Evolutionary conservation across 2,113 vertebrate species (phyloP), one percentile per base, ranked within the genome.

Genomic region (Caranx ignobilis): DNA sequence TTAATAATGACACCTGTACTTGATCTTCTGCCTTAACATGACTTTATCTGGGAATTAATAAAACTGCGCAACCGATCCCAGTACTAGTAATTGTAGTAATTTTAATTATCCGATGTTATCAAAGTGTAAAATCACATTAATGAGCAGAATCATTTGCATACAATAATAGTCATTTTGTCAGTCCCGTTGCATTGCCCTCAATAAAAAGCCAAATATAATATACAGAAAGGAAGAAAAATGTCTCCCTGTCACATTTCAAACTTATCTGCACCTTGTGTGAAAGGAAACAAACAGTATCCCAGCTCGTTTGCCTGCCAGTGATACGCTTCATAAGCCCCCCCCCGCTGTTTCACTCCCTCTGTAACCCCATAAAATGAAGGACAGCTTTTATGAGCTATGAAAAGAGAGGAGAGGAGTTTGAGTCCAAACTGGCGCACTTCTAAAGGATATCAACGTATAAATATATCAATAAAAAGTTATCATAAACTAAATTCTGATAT

Each of bases 301-400:
- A 85, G 60, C 64, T 73, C 43, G 21, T 60, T 86, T 68, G 73
- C 71, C 66, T 75, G 63, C 69, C 56, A 84, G 62, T 71, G 81
- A 82, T 73, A 71, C 4, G 69, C 71, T 55, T 82, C 84, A 91
- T 88, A 88, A 89, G 90, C 3, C 47, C 18, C 18, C 13, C 18
- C 18, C 13, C 71, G 81, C 87, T 71, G 75, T 76, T 79, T 77
- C 66, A 79, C 84, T 88, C 73, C 37, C 43, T 50, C 64, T 56
- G 65, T 74, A 74, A 82, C 88, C 78, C 68, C 65, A 86, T 90
- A 78, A 86, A 84, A 66, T 18, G 52, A 85, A 90, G 82, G 85
- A 82, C 72, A 91, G 73, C 16, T 73, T 90, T 89, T 77, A 89
- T 70, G 77, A 87, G 79, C 48, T 64, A 18, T 5, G 4, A 31